A percentile compares a stretch with the other conserved stretches of the same genome.
phyloP scores from a whole-genome alignment of 2,113 vertebrate genomes.

The Pleuronectes platessa region DNA sequence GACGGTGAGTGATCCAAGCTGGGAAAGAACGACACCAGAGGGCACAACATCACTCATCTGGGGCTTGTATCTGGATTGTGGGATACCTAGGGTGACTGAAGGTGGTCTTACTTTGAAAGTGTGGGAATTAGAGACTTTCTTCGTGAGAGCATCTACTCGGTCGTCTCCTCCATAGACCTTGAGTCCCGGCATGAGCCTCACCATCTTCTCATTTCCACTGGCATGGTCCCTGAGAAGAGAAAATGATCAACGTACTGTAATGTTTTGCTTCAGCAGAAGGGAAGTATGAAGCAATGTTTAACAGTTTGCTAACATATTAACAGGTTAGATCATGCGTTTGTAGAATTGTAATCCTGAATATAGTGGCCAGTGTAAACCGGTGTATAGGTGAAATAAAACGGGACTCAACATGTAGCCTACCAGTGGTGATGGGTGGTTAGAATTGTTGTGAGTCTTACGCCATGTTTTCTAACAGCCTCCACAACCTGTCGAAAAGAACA shows the following conservation, averaged over 20 bases:
- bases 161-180: conserved; percentile 92
- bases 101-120: conserved; percentile 86
- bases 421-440: conserved; percentile 99
- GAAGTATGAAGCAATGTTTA: no score
- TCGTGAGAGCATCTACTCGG: conserved; percentile 90
- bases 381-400: background rate
- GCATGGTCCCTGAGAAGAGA: conserved; percentile 91
- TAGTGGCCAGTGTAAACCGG: no score
- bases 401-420: conserved; percentile 71
- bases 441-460: conserved; percentile 91
- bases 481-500: conserved; percentile 84
- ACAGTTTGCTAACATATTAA: background rate
- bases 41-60: background rate
- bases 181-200: conserved; percentile 88
- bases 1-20: conserved; percentile 93
- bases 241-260: background rate
- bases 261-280: no score
- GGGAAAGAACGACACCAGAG: conserved; percentile 15
- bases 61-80: background rate
- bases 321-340: no score
- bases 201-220: conserved; percentile 94
- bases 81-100: background rate
- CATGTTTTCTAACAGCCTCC: conserved; percentile 89
- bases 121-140: conserved; percentile 90
- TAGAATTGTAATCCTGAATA: no score